Base-by-base conservation (phyloP, 2,888 invertebrate species). In the Euclidia mi region DNA sequence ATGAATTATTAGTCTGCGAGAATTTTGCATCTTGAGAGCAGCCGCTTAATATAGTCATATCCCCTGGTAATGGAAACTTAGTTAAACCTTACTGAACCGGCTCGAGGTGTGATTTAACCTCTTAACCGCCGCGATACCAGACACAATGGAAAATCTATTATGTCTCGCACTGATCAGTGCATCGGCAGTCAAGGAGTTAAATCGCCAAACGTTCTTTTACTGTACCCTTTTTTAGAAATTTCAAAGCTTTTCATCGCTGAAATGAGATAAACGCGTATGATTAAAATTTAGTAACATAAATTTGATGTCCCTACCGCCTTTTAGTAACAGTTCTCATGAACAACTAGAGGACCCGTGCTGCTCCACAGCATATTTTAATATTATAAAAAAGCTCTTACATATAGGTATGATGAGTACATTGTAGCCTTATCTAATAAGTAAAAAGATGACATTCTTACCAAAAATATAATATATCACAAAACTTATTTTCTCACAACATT, bases 41-140 rank as follows among this genome's bases (percentile, higher is more conserved):
- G 2, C 35, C 40, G 31, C 43, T 28, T 56, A 49, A 68, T 71
- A 44, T 46, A 68, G 46, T 37, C 45, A 56, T 49, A 49, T 69
- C n/a, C 32, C 12, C 12, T 3, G 29, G 41, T 63, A 67, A 64
- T 60, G 31, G 45, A 46, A 64, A 56, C 47, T 66, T 63, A 41
- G 63, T 48, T 56, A 14, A 51, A 59, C 63, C 67, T 56, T 52
- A 69, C 48, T 60, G 56, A 48, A 59, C 50, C 12, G 2, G 20
- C 34, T 63, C 32, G 28, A 49, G 51, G 43, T 45, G 42, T 50
- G 52, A 50, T 60, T 69, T 48, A 67, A n/a, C n/a, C n/a, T n/a
- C 46, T 51, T 35, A 56, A 67, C 45, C 41, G 32, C 56, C 42
- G n/a, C n/a, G n/a, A n/a, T n/a, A n/a, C n/a, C n/a, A n/a, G n/a